Percentiles rank a stretch among this genome's conserved stretches.
These are phyloP conservation scores for Furcifer pardalis DNA, from an alignment of 2,797 vertebrate genomes.

Conservation along the genomic window DNA sequence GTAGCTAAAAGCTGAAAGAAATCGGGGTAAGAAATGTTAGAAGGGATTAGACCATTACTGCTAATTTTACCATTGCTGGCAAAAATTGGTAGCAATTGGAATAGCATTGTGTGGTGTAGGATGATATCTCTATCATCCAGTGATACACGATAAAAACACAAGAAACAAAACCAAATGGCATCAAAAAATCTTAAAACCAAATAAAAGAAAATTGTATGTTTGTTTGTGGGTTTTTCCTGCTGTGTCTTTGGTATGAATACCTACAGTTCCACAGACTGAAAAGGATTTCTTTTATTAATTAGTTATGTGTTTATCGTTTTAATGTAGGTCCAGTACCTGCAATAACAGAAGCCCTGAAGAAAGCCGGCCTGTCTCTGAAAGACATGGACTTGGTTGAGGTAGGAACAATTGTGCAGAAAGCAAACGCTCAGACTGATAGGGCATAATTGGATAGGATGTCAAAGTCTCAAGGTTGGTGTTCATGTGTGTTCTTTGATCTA, in stretches of 20 bases:
- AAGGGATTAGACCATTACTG: neutral
- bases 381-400: slow-evolving; percentile 98
- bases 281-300: neutral
- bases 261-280: neutral
- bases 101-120: neutral
- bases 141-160: too few species aligned
- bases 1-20: neutral
- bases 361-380: slow-evolving; percentile 86
- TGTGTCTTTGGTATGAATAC: neutral
- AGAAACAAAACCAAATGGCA: too few species aligned
- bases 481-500: neutral
- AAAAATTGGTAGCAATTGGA: neutral
- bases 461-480: too few species aligned
- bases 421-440: neutral
- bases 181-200: too few species aligned
- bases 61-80: neutral
- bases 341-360: slow-evolving; percentile 91
- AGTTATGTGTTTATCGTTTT: neutral
- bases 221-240: neutral
- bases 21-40: neutral
- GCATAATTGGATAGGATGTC: too few species aligned
- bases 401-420: slow-evolving; percentile 29
- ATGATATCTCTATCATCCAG: too few species aligned
- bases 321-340: slow-evolving; percentile 90
- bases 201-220: neutral